Evolutionary conservation across 1,140 invertebrate genomes (phyloP).

Genomic region (Nasonia giraulti): DNA sequence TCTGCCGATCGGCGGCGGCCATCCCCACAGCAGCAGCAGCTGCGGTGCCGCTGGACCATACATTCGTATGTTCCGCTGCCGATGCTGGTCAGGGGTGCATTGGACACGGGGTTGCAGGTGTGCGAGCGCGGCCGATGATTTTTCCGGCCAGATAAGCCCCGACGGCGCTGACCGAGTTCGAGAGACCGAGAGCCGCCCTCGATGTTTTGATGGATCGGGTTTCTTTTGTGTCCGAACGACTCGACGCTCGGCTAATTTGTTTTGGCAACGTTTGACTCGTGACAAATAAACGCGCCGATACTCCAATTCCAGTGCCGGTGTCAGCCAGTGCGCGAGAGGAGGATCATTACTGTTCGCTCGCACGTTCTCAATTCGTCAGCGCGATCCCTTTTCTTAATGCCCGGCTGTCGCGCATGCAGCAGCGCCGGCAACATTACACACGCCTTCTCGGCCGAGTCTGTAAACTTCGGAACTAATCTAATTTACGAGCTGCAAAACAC

Average conservation of each 20-base stretch:
- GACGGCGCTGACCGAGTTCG: too few species aligned
- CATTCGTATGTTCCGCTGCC: too few species aligned
- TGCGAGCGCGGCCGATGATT: slow-evolving; percentile 48
- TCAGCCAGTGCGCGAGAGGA: neutral
- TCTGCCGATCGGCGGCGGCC: slow-evolving; percentile 3
- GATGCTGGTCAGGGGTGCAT: too few species aligned
- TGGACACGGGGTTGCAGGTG: neutral
- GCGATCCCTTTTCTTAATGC: slow-evolving; percentile 60
- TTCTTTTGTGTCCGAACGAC: neutral
- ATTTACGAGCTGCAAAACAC: slow-evolving; percentile 67
- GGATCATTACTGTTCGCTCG: slow-evolving; percentile 60
- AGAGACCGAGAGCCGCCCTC: too few species aligned
- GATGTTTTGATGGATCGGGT: neutral
- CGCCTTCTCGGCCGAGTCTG: slow-evolving; percentile 56
- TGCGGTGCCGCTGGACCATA: slow-evolving; percentile 16
- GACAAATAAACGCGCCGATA: slow-evolving; percentile 50
- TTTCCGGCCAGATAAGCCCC: slow-evolving; percentile 36
- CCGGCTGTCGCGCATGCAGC: slow-evolving; percentile 49
- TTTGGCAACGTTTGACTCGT: too few species aligned
- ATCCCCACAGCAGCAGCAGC: slow-evolving; percentile 43
- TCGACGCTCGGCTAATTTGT: too few species aligned
- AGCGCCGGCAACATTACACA: slow-evolving; percentile 53
- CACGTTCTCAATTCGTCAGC: slow-evolving; percentile 63
- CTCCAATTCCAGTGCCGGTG: too few species aligned
- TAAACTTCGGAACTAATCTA: slow-evolving; percentile 67